These are phyloP conservation scores for Tipula unca DNA, from an alignment of 2,888 invertebrate species.

Conservation along the genomic window DNA sequence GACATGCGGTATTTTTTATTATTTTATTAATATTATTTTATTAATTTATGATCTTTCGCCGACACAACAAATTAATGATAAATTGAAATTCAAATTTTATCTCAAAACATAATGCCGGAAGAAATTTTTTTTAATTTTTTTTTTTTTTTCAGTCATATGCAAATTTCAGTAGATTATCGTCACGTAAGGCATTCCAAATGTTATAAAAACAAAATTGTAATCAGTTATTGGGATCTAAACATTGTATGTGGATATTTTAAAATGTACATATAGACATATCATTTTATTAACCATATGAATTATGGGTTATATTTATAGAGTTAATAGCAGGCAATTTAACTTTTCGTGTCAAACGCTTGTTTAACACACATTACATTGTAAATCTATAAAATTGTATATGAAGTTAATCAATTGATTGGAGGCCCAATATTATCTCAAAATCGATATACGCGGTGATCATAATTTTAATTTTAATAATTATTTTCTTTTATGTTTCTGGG, in stretches of 20 bases:
- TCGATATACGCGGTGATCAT: background rate
- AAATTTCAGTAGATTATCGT: background rate
- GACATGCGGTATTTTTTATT: background rate
- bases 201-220: background rate
- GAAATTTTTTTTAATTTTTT: background rate
- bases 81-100: background rate
- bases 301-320: background rate
- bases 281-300: no score
- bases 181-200: background rate
- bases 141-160: background rate
- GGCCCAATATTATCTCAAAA: background rate
- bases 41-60: background rate
- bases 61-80: background rate
- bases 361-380: background rate
- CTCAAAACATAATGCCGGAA: background rate
- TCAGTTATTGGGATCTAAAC: background rate
- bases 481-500: background rate
- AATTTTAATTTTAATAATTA: background rate
- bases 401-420: background rate
- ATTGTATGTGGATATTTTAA: background rate
- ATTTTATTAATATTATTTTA: background rate
- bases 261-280: background rate
- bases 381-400: background rate
- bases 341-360: background rate
- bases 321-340: background rate